Conservation (phyloP, 1,140 invertebrate species). For the Phenacoccus solenopsis region DNA sequence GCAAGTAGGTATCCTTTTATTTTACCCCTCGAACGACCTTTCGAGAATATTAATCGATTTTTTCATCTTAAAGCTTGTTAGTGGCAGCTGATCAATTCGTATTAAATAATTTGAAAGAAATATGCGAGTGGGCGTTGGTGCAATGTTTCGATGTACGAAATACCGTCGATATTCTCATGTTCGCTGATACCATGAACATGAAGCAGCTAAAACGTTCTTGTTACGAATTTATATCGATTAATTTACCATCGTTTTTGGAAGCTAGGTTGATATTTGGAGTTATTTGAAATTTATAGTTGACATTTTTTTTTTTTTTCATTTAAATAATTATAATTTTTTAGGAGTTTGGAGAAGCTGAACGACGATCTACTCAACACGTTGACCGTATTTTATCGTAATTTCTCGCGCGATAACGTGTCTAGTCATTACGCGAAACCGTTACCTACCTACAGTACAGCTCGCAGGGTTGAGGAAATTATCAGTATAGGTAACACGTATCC, state of each 20-base stretch:
- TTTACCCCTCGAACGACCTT: background rate
- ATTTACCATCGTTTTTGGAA: conserved; percentile 52
- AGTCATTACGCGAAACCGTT: background rate
- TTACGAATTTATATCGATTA: conserved; percentile 56
- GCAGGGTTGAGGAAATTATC: background rate
- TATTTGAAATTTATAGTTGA: no score
- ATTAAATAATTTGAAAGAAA: conserved; percentile 46
- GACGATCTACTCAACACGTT: background rate
- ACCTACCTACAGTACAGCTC: background rate
- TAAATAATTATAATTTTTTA: no score
- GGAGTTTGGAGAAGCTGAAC: background rate
- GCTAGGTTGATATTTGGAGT: conserved; percentile 32
- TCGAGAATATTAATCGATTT: background rate
- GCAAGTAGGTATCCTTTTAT: background rate
- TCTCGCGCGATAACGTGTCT: background rate
- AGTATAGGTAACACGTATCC: background rate
- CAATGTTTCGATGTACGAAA: conserved; percentile 51
- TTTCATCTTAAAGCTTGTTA: conserved; percentile 39
- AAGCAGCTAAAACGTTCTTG: conserved; percentile 48
- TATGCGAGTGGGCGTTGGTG: conserved; percentile 49
- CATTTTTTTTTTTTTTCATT: no score
- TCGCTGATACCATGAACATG: conserved; percentile 51
- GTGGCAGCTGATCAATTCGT: conserved; percentile 59
- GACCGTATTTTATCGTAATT: background rate
- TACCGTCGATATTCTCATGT: conserved; percentile 49